Evolutionary conservation across 2,888 invertebrate species (phyloP), one percentile per base, ranked within the genome.

Genomic region (Caenorhabditis virilis): DNA sequence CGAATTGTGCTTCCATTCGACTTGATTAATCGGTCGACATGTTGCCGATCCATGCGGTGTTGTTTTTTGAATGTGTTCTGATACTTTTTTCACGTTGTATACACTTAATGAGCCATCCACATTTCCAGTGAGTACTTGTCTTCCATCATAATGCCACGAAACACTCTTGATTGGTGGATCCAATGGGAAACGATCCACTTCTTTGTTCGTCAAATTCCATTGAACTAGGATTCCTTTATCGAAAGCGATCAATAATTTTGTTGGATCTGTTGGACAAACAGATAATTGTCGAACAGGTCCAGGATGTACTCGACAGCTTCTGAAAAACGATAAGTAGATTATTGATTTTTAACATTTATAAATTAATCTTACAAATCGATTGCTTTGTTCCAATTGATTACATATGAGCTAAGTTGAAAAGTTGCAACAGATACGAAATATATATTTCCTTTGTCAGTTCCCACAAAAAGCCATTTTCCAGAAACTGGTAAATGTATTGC

Each of bases 361-460:
- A 30, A 41, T 41, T 36, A 41, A 26, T 82, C 85, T 84, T 76
- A 97, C 95, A 95, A 88, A 89, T 97, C 98, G 86, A 98, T 97
- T 82, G 95, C 94, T 88, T 98, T 98, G 88, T 98, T 98, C 98
- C 98, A 98, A 88, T 97, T 95, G 88, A 98, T 94, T 86, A 95
- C 89, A 88, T 98, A 98, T 72, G 95, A 95, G 84, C 95, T 95
- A 81, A 98, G 89, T 83, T 89, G 88, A 87, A 98, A 98, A 80
- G 91, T 90, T 87, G 95, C 95, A 82, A 97, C 90, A 87, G 95
- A 92, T 83, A 95, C 92, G 76, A 97, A 89, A 87, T 98, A 95
- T 82, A 97, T 91, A 88, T 98, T 98, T 74, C 98, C 98, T 78
- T 80, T 82, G 86, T 97, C 95, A 58, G 97, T 95, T 79, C 98